phyloP scores from a whole-genome alignment of 2,797 vertebrate species.

The Galaxias olidus region DNA sequence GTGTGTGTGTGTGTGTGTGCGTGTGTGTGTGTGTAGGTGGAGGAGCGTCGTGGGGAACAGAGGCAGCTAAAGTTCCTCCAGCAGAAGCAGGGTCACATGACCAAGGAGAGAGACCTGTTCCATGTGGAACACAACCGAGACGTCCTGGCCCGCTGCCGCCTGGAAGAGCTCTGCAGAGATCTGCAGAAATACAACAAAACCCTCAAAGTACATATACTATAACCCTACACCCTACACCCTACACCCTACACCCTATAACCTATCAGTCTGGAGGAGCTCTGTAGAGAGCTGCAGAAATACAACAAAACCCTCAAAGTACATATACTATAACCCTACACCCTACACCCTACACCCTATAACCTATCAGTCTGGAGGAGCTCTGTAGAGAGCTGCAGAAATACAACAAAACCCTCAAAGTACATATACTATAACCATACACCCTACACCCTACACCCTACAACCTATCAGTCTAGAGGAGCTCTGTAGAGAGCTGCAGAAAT shows the following conservation, averaged over 20 bases:
- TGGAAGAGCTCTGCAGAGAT: slow-evolving; percentile 89
- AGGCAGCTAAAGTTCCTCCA: slow-evolving; percentile 78
- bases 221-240: neutral
- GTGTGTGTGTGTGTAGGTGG: slow-evolving; percentile 65
- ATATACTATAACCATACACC: neutral
- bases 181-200: slow-evolving; percentile 85
- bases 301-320: slow-evolving; percentile 64
- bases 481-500: slow-evolving; percentile 89
- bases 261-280: slow-evolving; percentile 76
- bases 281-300: slow-evolving; percentile 89
- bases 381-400: slow-evolving; percentile 91
- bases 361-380: slow-evolving; percentile 85
- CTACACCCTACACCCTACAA: neutral
- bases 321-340: neutral
- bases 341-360: neutral
- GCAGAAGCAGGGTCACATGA: slow-evolving; percentile 75
- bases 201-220: slow-evolving; percentile 34
- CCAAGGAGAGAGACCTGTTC: slow-evolving; percentile 84
- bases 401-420: slow-evolving; percentile 66
- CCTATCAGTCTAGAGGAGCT: slow-evolving; percentile 71
- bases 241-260: neutral
- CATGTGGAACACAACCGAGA: slow-evolving; percentile 82
- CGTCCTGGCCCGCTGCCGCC: slow-evolving; percentile 81
- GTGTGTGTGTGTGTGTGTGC: slow-evolving; percentile 2
- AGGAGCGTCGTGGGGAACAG: slow-evolving; percentile 78